phyloP scores from a whole-genome alignment of 2,797 vertebrate genomes.

The Coregonus ussuriensis region DNA sequence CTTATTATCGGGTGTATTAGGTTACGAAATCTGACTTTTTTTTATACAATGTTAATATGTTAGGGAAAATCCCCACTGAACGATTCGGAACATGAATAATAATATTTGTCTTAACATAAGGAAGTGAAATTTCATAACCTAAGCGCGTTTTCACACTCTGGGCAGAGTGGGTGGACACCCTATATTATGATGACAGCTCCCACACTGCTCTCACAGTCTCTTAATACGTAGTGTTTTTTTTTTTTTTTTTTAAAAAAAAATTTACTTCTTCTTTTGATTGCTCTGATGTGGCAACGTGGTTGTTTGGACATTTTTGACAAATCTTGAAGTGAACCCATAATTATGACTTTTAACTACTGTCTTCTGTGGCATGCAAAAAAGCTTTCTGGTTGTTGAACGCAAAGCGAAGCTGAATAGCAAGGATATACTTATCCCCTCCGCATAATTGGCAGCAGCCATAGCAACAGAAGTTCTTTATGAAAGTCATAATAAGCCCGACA shows the following conservation, averaged over 20 bases:
- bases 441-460: slow-evolving; percentile 28
- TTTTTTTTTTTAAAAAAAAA: slow-evolving; percentile 6
- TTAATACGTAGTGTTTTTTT: slow-evolving; percentile 45
- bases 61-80: no score
- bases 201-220: slow-evolving; percentile 54
- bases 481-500: not conserved
- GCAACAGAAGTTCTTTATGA: slow-evolving; percentile 30
- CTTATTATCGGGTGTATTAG: no score
- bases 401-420: slow-evolving; percentile 42
- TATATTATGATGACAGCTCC: slow-evolving; percentile 61
- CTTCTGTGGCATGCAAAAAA: slow-evolving; percentile 67
- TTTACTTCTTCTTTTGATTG: slow-evolving; percentile 57
- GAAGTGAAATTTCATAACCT: not conserved
- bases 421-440: slow-evolving; percentile 28
- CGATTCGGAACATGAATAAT: no score
- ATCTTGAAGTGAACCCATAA: slow-evolving; percentile 68
- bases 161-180: no score
- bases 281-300: slow-evolving; percentile 68
- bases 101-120: no score
- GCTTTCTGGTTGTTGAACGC: slow-evolving; percentile 46
- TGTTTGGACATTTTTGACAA: slow-evolving; percentile 68
- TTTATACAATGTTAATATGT: no score
- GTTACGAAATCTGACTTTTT: no score
- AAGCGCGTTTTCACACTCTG: no score
- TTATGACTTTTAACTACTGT: slow-evolving; percentile 63